These are phyloP conservation scores for Chamaetylas fuelleborni DNA, from an alignment of 2,113 vertebrate species.

Conservation along the genomic window DNA sequence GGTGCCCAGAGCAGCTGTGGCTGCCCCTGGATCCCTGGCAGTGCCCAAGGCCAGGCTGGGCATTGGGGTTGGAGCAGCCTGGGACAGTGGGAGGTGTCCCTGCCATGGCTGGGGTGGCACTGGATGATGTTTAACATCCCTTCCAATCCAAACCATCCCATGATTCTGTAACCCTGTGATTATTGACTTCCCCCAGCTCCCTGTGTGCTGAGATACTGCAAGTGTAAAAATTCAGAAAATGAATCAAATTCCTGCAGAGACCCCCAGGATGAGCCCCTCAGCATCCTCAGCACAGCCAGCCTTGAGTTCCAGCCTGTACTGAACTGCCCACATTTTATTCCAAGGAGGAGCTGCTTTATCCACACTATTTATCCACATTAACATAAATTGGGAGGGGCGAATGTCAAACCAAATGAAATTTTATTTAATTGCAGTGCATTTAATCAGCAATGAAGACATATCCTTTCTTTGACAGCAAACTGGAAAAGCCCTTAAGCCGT, in stretches of 20 bases:
- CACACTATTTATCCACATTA: not conserved
- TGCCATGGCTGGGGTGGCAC: not conserved
- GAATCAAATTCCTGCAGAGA: not conserved
- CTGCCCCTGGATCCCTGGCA: not conserved
- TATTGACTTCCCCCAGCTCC: not conserved
- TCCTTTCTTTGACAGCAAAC: not conserved
- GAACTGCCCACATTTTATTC: not conserved
- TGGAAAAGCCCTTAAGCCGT: not conserved
- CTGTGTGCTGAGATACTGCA: not conserved
- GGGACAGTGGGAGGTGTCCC: not conserved
- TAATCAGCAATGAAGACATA: not conserved
- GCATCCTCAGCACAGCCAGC: not conserved
- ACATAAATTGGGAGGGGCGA: not conserved
- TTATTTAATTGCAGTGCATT: not conserved
- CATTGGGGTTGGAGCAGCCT: not conserved
- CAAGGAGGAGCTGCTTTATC: not conserved
- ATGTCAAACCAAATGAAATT: not conserved
- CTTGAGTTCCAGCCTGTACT: not conserved
- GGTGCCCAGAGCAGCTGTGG: too few relatives aligned
- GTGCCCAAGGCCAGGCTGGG: not conserved
- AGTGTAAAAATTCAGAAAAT: not conserved
- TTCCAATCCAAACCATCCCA: not conserved
- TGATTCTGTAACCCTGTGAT: not conserved
- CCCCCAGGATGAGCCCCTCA: not conserved
- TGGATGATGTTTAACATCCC: rapidly evolving